Percentiles rank a stretch among this genome's conserved stretches.
phyloP scores from a whole-genome alignment of 2,888 invertebrate genomes.

The Acrobasis consociella region DNA sequence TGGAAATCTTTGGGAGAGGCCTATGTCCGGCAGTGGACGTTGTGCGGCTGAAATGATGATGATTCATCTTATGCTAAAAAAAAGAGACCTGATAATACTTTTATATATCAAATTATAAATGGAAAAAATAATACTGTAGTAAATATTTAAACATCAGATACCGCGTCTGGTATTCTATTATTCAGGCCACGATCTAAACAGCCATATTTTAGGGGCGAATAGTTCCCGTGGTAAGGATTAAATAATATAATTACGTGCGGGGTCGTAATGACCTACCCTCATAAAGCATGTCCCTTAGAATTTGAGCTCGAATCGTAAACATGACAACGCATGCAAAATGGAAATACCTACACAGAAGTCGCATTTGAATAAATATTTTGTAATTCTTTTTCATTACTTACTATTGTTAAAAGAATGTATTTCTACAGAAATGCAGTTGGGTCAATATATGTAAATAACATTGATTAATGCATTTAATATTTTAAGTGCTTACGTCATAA shows the following conservation, averaged over 20 bases:
- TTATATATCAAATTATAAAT: no score
- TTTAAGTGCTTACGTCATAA: no score
- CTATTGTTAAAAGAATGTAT: not conserved
- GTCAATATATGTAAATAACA: no score
- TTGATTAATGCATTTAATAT: no score
- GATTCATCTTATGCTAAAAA: not conserved
- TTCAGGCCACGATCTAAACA: conserved; percentile 9
- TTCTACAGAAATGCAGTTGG: not conserved
- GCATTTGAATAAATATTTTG: conserved; percentile 6
- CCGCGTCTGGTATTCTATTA: not conserved
- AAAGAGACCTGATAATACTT: not conserved
- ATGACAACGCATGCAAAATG: conserved; percentile 11
- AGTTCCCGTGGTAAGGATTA: conserved; percentile 18
- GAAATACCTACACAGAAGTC: not conserved
- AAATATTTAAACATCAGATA: not conserved
- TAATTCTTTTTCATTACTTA: not conserved
- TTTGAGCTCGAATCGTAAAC: conserved; percentile 7
- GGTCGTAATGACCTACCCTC: conserved; percentile 20
- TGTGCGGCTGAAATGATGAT: no score
- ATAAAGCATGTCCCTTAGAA: conserved; percentile 14
- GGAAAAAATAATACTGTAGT: no score
- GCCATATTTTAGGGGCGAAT: conserved; percentile 7
- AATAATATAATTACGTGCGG: conserved; percentile 18
- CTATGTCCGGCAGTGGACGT: no score
- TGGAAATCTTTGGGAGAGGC: no score